A percentile compares a stretch with the other conserved stretches of the same genome.
Evolutionary conservation across 2,797 vertebrate genomes (phyloP).

Genomic region (Aplochiton taeniatus): DNA sequence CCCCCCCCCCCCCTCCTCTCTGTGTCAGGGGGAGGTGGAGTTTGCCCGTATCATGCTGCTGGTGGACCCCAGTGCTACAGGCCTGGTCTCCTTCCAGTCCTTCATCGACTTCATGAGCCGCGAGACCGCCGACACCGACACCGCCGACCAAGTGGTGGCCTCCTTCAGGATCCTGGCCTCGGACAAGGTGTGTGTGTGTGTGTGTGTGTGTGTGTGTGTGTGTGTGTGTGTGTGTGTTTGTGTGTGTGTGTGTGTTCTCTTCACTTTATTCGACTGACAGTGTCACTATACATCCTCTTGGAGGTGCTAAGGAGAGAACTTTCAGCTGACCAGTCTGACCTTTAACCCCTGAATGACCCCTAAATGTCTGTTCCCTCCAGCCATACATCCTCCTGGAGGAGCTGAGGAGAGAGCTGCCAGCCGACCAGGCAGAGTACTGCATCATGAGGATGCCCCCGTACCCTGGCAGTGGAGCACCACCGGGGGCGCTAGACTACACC

Average conservation of each 20-base stretch:
- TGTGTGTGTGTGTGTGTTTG: neutral
- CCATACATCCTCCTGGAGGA: slow-evolving; percentile 96
- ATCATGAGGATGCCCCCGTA: slow-evolving; percentile 94
- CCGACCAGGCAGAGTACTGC: slow-evolving; percentile 97
- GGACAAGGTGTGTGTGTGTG: slow-evolving; percentile 83
- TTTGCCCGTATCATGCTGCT: slow-evolving; percentile 97
- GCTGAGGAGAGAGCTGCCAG: slow-evolving; percentile 91
- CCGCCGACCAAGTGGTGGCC: slow-evolving; percentile 93
- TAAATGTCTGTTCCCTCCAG: slow-evolving; percentile 61
- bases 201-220: slow-evolving; percentile 6
- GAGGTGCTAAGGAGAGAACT: too few species aligned
- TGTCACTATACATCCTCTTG: too few species aligned
- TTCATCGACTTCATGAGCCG: slow-evolving; percentile 99
- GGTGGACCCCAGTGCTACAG: slow-evolving; percentile 89
- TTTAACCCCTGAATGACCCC: neutral
- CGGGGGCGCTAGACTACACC: slow-evolving; percentile 96
- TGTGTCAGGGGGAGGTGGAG: slow-evolving; percentile 91
- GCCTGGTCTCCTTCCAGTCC: slow-evolving; percentile 92
- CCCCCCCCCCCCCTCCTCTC: neutral
- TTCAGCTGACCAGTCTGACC: neutral
- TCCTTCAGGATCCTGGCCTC: slow-evolving; percentile 96
- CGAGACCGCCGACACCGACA: slow-evolving; percentile 95
- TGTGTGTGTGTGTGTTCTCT: neutral
- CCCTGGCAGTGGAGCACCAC: slow-evolving; percentile 78
- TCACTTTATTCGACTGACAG: neutral